Evolutionary conservation across 2,888 invertebrate genomes (phyloP), one percentile per base, ranked within the genome.

Genomic region (Macroteleia sp.): DNA sequence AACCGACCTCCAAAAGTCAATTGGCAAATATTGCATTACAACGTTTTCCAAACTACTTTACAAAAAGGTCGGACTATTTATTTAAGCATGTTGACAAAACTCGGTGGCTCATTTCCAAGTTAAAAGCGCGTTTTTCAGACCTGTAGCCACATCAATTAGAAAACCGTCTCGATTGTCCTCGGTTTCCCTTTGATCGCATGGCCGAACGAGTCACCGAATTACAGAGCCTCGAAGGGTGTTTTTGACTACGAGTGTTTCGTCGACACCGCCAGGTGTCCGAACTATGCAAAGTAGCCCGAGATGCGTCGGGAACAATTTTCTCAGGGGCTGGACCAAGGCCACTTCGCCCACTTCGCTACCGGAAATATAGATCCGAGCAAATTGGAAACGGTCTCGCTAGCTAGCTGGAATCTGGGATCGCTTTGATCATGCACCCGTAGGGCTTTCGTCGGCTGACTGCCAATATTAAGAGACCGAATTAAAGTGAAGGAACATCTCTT

Each of bases 261-360:
- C 89, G 89, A 89, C 89, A 89, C 89, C 85, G 86, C 84, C 81
- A 89, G 89, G 89, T 90, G 89, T 89, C 87, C 83, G 87, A 87
- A 89, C 85, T 90, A 89, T 89, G 87, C 88, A 88, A 87, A 88
- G 88, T 86, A 41, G 67, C 10, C 20, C 14, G 39, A 14, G 20
- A 36, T 14, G 25, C 22, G 22, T 54, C 44, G 36, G 6, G 83
- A 85, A 82, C 71, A 75, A 59, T 54, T 56, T 61, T 61, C 48
- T 42, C 25, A 44, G 62, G 44, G 48, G 32, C 56, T n/a, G 76
- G 64, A 76, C 62, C 62, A 62, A 48, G 69, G 56, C 30, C 66
- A 73, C 48, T 73, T 32, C 10, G 22, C 17, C 12, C 8, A 20
- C 56, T n/a, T 30, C 16, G 56, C 61, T 30, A 48, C 59, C 62